Conservation (phyloP, 2,113 vertebrate species). For the Eulacestoma nigropectus region DNA sequence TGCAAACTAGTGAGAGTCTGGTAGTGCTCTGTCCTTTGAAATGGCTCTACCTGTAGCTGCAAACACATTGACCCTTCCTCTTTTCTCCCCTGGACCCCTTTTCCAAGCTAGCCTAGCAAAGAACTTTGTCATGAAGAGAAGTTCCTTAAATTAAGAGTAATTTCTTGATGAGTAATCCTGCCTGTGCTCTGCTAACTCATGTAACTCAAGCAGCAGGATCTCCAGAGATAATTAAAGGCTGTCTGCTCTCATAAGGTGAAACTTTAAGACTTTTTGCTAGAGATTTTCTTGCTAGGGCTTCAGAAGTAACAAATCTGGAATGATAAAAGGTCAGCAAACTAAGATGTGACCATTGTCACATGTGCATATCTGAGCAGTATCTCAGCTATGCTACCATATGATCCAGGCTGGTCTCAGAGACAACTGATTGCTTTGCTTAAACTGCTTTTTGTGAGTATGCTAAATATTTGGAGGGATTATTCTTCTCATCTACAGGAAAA, state of each 20-base stretch:
- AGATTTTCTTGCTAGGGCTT: not conserved
- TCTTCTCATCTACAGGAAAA: not conserved
- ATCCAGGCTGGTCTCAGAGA: not conserved
- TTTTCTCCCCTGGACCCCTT: not conserved
- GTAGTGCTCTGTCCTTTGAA: not conserved
- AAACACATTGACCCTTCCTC: rapidly evolving
- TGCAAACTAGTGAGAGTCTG: not conserved
- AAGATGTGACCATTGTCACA: not conserved
- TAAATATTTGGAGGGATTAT: not conserved
- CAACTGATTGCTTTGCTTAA: not conserved
- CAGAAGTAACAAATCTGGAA: not conserved
- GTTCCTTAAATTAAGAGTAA: not conserved
- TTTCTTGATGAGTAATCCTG: not conserved
- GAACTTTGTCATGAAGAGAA: not conserved
- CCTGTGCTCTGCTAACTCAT: not conserved
- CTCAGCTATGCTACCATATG: not conserved
- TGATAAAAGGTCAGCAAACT: not conserved
- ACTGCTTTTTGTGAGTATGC: not conserved
- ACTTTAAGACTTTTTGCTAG: not conserved
- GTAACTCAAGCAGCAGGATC: not conserved
- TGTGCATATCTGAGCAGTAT: not conserved
- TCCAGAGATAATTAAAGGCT: not conserved
- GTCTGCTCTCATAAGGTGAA: rapidly evolving
- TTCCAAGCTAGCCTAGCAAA: not conserved
- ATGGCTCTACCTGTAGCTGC: not conserved